These are phyloP conservation scores for Hemiscyllium ocellatum DNA, from an alignment of 2,113 vertebrate genomes.

Conservation along the genomic window DNA sequence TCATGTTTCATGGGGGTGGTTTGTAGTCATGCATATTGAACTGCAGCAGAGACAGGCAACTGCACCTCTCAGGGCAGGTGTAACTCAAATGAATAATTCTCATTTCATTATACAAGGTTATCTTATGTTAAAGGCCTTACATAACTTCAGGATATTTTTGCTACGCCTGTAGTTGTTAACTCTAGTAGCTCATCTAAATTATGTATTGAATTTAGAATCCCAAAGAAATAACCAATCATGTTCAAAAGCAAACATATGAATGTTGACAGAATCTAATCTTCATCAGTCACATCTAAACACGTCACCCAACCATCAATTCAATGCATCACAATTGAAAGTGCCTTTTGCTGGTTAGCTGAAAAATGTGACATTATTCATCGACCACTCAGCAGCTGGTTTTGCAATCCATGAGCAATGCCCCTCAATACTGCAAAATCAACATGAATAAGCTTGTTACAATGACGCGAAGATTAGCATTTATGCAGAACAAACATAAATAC, in stretches of 20 bases:
- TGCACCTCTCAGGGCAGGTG: background rate
- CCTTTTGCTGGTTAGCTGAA: background rate
- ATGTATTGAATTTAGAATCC: background rate
- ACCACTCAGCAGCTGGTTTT: too few relatives aligned
- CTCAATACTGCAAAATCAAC: background rate
- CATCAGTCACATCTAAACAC: background rate
- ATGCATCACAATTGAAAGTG: background rate
- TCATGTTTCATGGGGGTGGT: background rate
- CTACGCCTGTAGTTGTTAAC: background rate
- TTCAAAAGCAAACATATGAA: background rate
- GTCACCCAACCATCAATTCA: background rate
- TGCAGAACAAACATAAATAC: too few relatives aligned
- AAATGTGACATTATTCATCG: background rate
- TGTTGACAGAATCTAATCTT: background rate
- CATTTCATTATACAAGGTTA: background rate
- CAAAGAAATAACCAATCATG: background rate
- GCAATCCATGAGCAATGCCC: background rate
- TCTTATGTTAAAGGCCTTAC: background rate
- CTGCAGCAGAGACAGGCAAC: background rate
- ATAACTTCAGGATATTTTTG: background rate
- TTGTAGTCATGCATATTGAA: background rate
- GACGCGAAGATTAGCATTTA: background rate
- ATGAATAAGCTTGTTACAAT: background rate
- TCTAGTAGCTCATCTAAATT: background rate
- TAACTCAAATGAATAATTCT: background rate